Conservation (phyloP, 2,113 vertebrate species). For the Indicator maculatus region DNA sequence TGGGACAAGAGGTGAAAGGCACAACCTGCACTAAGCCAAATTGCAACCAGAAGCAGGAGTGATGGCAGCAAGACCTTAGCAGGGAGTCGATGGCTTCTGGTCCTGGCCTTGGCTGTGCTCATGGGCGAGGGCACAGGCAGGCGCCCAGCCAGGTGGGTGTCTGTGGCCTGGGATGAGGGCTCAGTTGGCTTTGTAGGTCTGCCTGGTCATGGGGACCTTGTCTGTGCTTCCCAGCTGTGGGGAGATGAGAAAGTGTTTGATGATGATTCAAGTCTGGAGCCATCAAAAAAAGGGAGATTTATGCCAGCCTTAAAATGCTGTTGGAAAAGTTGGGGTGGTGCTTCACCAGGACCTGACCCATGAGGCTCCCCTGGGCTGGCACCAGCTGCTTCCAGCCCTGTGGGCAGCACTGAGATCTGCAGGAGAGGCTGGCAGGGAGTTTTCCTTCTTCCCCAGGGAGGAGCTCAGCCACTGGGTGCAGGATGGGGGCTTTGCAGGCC, state of each 20-base stretch:
- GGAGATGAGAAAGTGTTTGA: neutral
- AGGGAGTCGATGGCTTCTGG: neutral
- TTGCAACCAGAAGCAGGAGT: neutral
- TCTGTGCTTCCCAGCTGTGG: neutral
- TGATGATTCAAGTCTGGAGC: neutral
- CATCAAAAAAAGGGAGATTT: neutral
- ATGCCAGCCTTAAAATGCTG: neutral
- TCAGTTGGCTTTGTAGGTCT: neutral
- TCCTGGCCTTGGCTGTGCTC: neutral
- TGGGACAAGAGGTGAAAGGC: neutral
- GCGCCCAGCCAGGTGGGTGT: neutral
- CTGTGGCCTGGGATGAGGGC: neutral
- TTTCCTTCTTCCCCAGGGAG: neutral
- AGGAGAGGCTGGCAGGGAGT: neutral
- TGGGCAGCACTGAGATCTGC: neutral
- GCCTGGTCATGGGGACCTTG: accelerated
- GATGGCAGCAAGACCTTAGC: neutral
- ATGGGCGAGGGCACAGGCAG: neutral
- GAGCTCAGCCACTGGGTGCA: accelerated
- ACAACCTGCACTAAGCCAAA: neutral
- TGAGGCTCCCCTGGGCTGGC: neutral
- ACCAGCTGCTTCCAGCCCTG: neutral
- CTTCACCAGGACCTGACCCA: neutral
- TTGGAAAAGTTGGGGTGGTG: neutral
- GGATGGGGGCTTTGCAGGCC: neutral